Base-by-base conservation (phyloP, 2,888 invertebrate genomes). In the Eupithecia inturbata region DNA sequence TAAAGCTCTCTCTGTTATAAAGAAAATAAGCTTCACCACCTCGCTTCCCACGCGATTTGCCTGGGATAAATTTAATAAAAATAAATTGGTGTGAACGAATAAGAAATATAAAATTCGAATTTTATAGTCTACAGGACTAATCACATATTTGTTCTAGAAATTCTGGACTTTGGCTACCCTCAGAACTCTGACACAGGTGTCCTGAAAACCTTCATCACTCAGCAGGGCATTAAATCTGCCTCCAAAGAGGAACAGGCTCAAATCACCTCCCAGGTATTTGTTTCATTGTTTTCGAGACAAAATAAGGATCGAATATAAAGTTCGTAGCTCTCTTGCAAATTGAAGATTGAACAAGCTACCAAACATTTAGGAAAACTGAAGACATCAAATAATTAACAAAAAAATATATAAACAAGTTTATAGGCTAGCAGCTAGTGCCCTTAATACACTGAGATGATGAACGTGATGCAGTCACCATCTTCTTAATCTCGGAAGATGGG, bases 141-240 rank as follows among this genome's bases (percentile, higher is more conserved):
- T 53, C 10, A 53, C 10, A 53, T 22, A 53, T 72, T 73, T 69
- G 39, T 83, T 85, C n/a, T 95, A 98, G 99, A 99, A 95, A 99
- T 99, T 87, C 95, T 99, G 79, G 99, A 99, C 91, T 99, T 99
- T 95, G 99, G 99, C 0, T 99, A 99, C 91, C 99, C 99, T 0
- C 99, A 99, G 94, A 99, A 99, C 91, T 99, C 99, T 0, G 99
- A 99, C 89, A 99, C 99, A 0, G 99, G 99, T 22, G 99, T 99
- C 19, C 93, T 99, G 84, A 99, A 99, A 92, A 99, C 99, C 0
- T 99, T 99, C 89, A 99, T 99, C 84, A 99, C 99, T 19, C 99
- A 99, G 89, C 99, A 99, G 92, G 99, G 99, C 76, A 98, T 99
- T 71, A 99, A 99, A 92, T 99, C 99, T 5, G 98, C 99, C 82